These are phyloP conservation scores for Drosophila carrolli DNA, from an alignment of 1,140 invertebrate species.

Conservation along the genomic window DNA sequence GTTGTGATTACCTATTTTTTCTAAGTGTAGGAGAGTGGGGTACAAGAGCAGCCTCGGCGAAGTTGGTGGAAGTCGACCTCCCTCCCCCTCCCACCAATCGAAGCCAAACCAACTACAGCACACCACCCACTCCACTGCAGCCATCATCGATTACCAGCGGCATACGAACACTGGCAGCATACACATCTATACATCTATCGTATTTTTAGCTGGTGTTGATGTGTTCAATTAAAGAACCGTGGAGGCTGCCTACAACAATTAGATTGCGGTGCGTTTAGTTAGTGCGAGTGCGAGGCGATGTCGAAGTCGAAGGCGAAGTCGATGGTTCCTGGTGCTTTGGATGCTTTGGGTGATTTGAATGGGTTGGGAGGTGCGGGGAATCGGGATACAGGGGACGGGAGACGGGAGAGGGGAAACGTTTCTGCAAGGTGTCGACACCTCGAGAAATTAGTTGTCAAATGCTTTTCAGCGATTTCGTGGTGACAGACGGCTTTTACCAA, in stretches of 20 bases:
- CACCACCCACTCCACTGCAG: slow-evolving; percentile 25
- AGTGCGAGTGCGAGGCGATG: slow-evolving; percentile 69
- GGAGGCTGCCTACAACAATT: slow-evolving; percentile 80
- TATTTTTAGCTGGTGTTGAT: slow-evolving; percentile 83
- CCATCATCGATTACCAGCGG: slow-evolving; percentile 56
- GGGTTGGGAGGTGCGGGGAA: background rate
- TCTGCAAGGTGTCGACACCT: slow-evolving; percentile 73
- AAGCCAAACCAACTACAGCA: background rate
- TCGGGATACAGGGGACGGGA: too few relatives aligned
- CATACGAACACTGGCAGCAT: background rate
- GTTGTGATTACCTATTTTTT: too few relatives aligned
- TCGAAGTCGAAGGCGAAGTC: background rate
- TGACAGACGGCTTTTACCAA: slow-evolving; percentile 73
- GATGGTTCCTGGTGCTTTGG: too few relatives aligned
- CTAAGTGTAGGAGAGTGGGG: background rate
- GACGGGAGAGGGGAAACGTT: background rate
- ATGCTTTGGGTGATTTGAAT: background rate
- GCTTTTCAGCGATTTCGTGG: slow-evolving; percentile 56
- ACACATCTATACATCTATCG: slow-evolving; percentile 32
- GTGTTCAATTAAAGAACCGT: slow-evolving; percentile 81
- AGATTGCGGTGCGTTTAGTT: slow-evolving; percentile 76
- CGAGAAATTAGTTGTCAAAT: slow-evolving; percentile 77
- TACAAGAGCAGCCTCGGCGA: background rate
- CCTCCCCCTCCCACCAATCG: slow-evolving; percentile 7
- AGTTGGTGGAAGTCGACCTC: background rate